phyloP scores from a whole-genome alignment of 64 coral and sea anemone genomes.

The Astreopora myriophthalma region DNA sequence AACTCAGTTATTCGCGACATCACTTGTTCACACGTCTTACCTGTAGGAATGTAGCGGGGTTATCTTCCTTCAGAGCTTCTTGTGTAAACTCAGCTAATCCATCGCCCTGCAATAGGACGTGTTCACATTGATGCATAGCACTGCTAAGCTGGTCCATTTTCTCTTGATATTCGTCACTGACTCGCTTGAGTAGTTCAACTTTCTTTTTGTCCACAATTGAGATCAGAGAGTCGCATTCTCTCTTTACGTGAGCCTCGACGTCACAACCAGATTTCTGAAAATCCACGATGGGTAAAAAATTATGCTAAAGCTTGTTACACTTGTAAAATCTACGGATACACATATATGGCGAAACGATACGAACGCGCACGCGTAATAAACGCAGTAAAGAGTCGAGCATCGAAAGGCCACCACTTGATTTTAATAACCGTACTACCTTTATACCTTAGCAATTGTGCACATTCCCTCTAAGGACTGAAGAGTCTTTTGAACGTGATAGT shows the following conservation, averaged over 20 bases:
- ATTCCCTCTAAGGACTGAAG: slow-evolving; percentile 81
- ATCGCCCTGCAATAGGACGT: slow-evolving; percentile 67
- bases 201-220: slow-evolving; percentile 87
- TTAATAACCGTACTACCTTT: neutral
- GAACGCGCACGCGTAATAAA: too few species aligned
- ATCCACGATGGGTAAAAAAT: too few species aligned
- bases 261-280: slow-evolving; percentile 83
- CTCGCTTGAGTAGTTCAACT: slow-evolving; percentile 63
- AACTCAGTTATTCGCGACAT: slow-evolving; percentile 26
- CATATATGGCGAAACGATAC: too few species aligned
- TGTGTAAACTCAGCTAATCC: slow-evolving; percentile 84
- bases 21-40: slow-evolving; percentile 28
- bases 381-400: too few species aligned
- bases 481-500: slow-evolving; percentile 68
- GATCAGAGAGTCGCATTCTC: slow-evolving; percentile 80
- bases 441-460: slow-evolving; percentile 88
- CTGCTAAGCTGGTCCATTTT: slow-evolving; percentile 69
- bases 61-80: slow-evolving; percentile 84
- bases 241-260: slow-evolving; percentile 87
- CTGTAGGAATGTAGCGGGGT: slow-evolving; percentile 86
- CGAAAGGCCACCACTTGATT: neutral
- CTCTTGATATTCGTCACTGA: slow-evolving; percentile 85
- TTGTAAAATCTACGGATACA: too few species aligned
- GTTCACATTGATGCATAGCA: slow-evolving; percentile 71
- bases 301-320: too few species aligned